These are phyloP conservation scores for Geophilus truncorum DNA, from an alignment of 2,888 invertebrate species.

Conservation along the genomic window DNA sequence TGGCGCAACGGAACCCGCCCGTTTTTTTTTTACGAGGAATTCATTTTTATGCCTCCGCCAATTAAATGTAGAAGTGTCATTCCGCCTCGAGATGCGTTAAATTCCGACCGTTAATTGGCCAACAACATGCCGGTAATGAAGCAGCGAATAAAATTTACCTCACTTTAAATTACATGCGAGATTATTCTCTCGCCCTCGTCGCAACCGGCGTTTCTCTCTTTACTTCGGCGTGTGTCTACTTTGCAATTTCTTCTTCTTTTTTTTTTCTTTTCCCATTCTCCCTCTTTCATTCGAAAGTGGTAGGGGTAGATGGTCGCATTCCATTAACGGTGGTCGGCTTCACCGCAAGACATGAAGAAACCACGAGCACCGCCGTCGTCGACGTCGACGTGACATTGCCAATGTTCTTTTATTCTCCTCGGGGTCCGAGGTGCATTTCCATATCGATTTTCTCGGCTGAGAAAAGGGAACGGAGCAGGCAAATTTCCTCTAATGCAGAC, in stretches of 20 bases:
- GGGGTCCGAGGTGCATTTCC: slow-evolving; percentile 10
- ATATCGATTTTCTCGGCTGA: background rate
- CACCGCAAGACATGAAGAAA: slow-evolving; percentile 1
- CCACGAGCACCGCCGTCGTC: background rate
- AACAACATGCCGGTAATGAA: background rate
- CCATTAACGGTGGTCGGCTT: slow-evolving; percentile 4
- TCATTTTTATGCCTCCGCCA: background rate
- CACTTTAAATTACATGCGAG: background rate
- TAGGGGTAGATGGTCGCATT: background rate
- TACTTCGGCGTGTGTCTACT: background rate
- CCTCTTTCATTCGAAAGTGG: background rate
- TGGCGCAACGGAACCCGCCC: background rate
- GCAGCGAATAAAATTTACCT: background rate
- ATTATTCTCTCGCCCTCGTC: background rate
- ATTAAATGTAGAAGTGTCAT: background rate
- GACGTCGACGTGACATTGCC: slow-evolving; percentile 10
- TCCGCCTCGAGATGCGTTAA: background rate
- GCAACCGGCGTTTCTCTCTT: background rate
- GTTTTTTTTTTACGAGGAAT: background rate
- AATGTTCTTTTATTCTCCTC: slow-evolving; percentile 10
- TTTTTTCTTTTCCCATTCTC: background rate
- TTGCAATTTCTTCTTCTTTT: background rate
- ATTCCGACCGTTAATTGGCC: background rate
- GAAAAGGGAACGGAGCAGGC: background rate
- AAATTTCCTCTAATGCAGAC: slow-evolving; percentile 10